A percentile compares a stretch with the other conserved stretches of the same genome.
Evolutionary conservation across 2,113 vertebrate species (phyloP).

Genomic region (Pelodiscus sinensis): DNA sequence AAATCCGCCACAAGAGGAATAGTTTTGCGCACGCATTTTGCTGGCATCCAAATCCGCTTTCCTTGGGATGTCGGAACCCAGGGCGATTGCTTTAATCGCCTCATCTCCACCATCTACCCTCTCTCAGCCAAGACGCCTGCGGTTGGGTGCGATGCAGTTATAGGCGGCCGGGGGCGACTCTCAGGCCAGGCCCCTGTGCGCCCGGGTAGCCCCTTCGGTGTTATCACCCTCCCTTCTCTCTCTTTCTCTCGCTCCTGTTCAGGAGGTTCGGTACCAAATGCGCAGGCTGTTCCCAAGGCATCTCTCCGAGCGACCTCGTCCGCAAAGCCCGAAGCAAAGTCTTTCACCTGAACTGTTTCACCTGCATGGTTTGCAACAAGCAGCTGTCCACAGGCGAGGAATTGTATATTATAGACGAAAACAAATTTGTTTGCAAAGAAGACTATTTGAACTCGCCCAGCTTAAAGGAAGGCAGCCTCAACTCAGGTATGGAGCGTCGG

Average conservation of each 20-base stretch:
- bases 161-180: background rate
- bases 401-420: conserved; percentile 96
- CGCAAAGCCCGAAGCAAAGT: conserved; percentile 96
- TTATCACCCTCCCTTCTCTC: background rate
- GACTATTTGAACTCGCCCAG: conserved; percentile 91
- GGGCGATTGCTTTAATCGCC: background rate
- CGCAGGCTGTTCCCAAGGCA: conserved; percentile 94
- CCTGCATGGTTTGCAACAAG: conserved; percentile 99
- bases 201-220: too few relatives aligned
- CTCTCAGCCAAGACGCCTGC: background rate
- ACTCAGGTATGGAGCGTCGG: conserved; percentile 87
- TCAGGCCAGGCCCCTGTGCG: background rate
- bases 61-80: background rate
- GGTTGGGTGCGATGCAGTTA: background rate
- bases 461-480: conserved; percentile 93
- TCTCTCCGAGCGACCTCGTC: conserved; percentile 96
- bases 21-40: background rate
- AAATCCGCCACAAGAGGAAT: background rate
- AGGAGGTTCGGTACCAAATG: conserved; percentile 98
- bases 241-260: background rate
- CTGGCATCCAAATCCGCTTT: background rate
- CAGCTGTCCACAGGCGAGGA: conserved; percentile 98
- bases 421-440: conserved; percentile 99
- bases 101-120: background rate
- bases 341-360: conserved; percentile 98